These are phyloP conservation scores for Haliclystus octoradiatus DNA, from an alignment of 30 jellyfish, hydroid and myxozoan species.

Conservation along the genomic window DNA sequence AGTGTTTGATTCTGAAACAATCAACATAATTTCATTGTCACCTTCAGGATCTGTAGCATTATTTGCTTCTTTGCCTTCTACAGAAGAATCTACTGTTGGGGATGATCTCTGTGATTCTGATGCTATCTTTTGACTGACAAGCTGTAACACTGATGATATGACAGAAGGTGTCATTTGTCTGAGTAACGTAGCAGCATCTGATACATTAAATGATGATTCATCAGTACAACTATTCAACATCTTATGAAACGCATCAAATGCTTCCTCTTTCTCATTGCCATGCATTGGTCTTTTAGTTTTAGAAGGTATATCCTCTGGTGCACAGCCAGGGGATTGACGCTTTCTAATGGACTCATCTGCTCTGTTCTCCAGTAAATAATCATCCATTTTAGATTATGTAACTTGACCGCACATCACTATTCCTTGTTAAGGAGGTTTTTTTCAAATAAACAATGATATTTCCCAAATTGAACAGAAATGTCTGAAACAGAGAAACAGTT, in stretches of 20 bases:
- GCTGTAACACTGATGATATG: constrained; percentile 40
- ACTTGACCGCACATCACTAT: too few relatives aligned
- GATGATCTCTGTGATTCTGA: constrained; percentile 3
- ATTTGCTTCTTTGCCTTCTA: constrained; percentile 14
- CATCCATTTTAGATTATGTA: too few relatives aligned
- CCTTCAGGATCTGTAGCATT: constrained; percentile 8
- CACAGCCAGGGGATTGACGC: too few relatives aligned
- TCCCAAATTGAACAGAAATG: too few relatives aligned
- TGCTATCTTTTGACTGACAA: constrained; percentile 24
- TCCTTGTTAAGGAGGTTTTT: too few relatives aligned
- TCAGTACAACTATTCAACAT: constrained; percentile 56
- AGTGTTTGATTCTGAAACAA: constrained; percentile 6
- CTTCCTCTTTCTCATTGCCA: constrained; percentile 64
- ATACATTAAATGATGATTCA: constrained; percentile 25
- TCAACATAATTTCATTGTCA: constrained; percentile 1
- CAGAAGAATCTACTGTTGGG: constrained; percentile 5
- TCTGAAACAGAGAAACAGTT: too few relatives aligned
- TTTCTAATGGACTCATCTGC: too few relatives aligned
- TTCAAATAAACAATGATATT: too few relatives aligned
- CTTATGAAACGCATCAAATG: constrained; percentile 70
- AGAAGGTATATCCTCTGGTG: too few relatives aligned
- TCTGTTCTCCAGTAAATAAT: too few relatives aligned
- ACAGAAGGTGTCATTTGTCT: constrained; percentile 72
- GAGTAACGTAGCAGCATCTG: constrained; percentile 62
- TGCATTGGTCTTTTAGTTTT: too few relatives aligned